Conservation (phyloP, 2,888 invertebrate genomes). For the Drosophila hamatofila region DNA sequence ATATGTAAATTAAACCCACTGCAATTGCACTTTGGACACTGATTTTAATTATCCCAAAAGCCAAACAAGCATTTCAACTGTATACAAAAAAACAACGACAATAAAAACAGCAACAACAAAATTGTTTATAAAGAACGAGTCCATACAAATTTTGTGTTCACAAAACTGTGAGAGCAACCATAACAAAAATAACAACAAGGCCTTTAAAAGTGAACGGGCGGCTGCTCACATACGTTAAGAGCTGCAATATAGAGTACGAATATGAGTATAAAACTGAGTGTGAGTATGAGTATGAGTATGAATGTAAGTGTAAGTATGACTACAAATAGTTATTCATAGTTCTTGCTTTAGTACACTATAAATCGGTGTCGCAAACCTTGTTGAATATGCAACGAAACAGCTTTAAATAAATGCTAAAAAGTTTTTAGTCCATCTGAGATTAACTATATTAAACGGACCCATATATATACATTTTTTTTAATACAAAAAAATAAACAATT, state of each 20-base stretch:
- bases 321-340: background rate
- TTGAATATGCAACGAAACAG: background rate
- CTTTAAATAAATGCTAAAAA: background rate
- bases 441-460: too few relatives aligned
- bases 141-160: conserved; percentile 44
- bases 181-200: conserved; percentile 25
- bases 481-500: too few relatives aligned
- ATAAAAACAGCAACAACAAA: conserved; percentile 17
- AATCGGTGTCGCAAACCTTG: background rate
- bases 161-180: conserved; percentile 31
- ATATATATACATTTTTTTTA: too few relatives aligned
- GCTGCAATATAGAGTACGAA: background rate
- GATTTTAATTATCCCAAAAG: conserved; percentile 74
- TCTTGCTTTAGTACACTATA: background rate
- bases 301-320: too few relatives aligned
- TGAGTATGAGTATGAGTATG: background rate
- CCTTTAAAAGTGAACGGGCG: conserved; percentile 65
- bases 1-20: conserved; percentile 73
- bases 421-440: too few relatives aligned
- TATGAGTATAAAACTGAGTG: background rate
- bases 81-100: conserved; percentile 6
- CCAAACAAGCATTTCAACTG: conserved; percentile 18
- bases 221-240: conserved; percentile 18
- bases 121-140: conserved; percentile 52
- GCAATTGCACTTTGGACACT: conserved; percentile 75